Conservation (phyloP, 37 sponge, comb jelly and placozoan genomes). For the Cladorhizidae sp. region DNA sequence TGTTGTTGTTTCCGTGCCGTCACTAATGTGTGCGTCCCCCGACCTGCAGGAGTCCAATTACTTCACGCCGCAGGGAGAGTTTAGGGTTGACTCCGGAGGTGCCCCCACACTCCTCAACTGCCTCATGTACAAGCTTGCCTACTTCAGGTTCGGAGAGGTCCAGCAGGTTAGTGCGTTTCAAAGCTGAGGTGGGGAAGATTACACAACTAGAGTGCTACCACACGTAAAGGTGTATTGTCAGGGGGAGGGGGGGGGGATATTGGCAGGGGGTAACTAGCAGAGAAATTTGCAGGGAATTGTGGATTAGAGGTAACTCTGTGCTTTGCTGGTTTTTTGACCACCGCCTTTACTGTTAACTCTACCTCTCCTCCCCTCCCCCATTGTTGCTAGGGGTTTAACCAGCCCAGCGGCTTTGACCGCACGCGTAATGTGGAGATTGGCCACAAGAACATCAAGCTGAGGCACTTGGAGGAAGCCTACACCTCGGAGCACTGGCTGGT, state of each 20-base stretch:
- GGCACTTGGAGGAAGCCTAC: constrained; percentile 92
- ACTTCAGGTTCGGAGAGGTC: constrained; percentile 95
- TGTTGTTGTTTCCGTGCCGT: background rate
- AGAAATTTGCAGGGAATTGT: too few relatives aligned
- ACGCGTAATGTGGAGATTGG: constrained; percentile 96
- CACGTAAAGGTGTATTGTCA: too few relatives aligned
- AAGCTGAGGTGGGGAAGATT: too few relatives aligned
- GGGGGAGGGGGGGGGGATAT: too few relatives aligned
- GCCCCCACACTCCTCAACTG: constrained; percentile 92
- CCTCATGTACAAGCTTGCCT: constrained; percentile 98
- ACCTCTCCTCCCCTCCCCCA: too few relatives aligned
- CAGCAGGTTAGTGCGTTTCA: too few relatives aligned
- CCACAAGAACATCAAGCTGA: constrained; percentile 88
- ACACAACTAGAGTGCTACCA: too few relatives aligned
- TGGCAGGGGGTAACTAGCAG: too few relatives aligned
- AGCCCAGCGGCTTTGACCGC: constrained; percentile 88
- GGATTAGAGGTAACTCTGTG: too few relatives aligned
- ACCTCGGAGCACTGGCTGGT: constrained; percentile 99
- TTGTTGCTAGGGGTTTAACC: background rate
- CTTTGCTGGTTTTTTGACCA: too few relatives aligned
- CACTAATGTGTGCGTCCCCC: background rate
- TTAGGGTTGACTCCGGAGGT: constrained; percentile 90
- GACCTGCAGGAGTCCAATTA: constrained; percentile 93
- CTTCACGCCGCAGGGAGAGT: constrained; percentile 97
- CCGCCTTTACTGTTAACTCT: background rate